Evolutionary conservation across 1,140 invertebrate species (phyloP).

Genomic region (Drosophila azteca): DNA sequence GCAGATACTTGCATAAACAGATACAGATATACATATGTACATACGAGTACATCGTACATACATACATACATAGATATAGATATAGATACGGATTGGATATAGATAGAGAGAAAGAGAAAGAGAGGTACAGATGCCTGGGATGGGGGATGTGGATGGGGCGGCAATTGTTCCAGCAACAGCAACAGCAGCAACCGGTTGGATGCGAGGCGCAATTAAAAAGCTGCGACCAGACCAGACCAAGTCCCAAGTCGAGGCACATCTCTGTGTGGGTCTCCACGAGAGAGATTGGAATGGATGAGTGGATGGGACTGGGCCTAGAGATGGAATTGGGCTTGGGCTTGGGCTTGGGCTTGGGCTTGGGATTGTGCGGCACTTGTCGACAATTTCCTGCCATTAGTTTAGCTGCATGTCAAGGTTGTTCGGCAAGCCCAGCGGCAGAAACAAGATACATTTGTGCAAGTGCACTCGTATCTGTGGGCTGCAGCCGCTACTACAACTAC

Average conservation of each 20-base stretch:
- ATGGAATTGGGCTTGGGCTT: slow-evolving; percentile 15
- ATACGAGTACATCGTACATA: too few relatives aligned
- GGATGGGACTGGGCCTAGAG: slow-evolving; percentile 30
- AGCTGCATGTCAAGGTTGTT: slow-evolving; percentile 74
- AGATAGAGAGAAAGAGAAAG: slow-evolving; percentile 22
- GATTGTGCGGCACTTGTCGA: slow-evolving; percentile 65
- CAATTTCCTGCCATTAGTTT: slow-evolving; percentile 79
- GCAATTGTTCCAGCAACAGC: slow-evolving; percentile 56
- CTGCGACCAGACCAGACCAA: slow-evolving; percentile 39
- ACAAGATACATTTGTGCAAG: slow-evolving; percentile 46
- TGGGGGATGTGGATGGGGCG: slow-evolving; percentile 44
- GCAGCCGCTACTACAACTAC: slow-evolving; percentile 19
- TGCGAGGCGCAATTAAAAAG: slow-evolving; percentile 70
- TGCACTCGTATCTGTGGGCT: slow-evolving; percentile 14
- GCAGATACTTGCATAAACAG: slow-evolving; percentile 46
- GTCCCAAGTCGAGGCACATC: slow-evolving; percentile 34
- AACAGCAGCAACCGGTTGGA: slow-evolving; percentile 57
- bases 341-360: slow-evolving; percentile 10
- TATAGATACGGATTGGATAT: slow-evolving; percentile 55
- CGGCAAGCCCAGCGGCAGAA: slow-evolving; percentile 69
- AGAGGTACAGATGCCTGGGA: slow-evolving; percentile 6
- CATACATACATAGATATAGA: too few relatives aligned
- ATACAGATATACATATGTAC: slow-evolving; percentile 17
- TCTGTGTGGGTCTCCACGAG: slow-evolving; percentile 25
- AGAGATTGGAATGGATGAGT: slow-evolving; percentile 25